Conservation (phyloP, 2,113 vertebrate species). For the Phoxinus phoxinus region DNA sequence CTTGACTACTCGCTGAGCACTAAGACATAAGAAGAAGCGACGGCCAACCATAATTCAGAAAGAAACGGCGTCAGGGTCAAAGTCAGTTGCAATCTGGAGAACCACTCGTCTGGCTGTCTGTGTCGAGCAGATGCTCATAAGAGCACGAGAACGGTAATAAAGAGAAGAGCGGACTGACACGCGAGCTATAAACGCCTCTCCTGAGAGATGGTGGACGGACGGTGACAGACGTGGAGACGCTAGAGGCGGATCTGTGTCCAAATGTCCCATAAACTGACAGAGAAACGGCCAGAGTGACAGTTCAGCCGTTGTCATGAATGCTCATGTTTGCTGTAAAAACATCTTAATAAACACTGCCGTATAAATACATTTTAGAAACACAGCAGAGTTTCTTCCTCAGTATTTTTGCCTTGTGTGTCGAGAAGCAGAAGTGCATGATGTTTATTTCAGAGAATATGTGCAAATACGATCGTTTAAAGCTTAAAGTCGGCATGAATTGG, state of each 20-base stretch:
- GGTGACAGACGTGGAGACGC: conserved; percentile 41
- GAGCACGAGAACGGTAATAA: background rate
- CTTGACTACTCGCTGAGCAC: background rate
- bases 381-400: too few relatives aligned
- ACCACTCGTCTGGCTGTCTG: background rate
- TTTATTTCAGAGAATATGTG: too few relatives aligned
- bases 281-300: background rate
- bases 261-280: background rate
- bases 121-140: background rate
- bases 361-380: too few relatives aligned
- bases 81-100: conserved; percentile 23
- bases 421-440: background rate
- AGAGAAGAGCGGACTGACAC: background rate
- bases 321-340: background rate
- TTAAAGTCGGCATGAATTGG: too few relatives aligned
- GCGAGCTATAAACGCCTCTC: conserved; percentile 41
- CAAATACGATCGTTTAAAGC: too few relatives aligned
- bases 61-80: conserved; percentile 23
- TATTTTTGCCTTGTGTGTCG: background rate
- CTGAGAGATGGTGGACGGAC: conserved; percentile 57
- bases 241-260: conserved; percentile 9
- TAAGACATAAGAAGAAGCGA: conserved; percentile 16
- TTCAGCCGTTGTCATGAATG: background rate
- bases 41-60: background rate
- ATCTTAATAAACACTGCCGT: background rate